Conservation (phyloP, 2,113 vertebrate species). For the Anguilla rostrata region DNA sequence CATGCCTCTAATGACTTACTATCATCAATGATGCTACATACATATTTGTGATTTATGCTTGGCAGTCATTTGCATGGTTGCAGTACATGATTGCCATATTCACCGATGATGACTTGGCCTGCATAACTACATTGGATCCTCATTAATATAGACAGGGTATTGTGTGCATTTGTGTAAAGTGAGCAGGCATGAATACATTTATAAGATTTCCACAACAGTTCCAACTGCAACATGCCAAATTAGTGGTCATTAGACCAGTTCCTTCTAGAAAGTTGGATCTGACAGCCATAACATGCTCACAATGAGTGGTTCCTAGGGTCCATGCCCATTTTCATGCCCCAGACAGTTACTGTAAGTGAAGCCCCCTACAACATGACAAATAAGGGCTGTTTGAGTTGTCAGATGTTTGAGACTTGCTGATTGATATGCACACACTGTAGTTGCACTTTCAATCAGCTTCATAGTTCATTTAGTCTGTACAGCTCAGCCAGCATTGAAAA, state of each 20-base stretch:
- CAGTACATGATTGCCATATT: neutral
- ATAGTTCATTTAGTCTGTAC: neutral
- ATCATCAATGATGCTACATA: no score
- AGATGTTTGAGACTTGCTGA: neutral
- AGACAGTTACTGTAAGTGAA: neutral
- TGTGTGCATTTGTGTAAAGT: neutral
- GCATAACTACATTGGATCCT: neutral
- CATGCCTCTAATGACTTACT: no score
- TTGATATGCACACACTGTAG: neutral
- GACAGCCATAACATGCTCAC: neutral
- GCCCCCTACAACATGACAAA: neutral
- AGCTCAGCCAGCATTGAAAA: neutral
- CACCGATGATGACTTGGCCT: neutral
- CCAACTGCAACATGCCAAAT: slow-evolving; percentile 3
- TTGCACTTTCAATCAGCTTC: neutral
- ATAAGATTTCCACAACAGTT: neutral
- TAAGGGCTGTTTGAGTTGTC: neutral
- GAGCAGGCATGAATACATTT: neutral
- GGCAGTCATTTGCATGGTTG: neutral
- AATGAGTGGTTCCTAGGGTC: neutral
- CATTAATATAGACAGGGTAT: neutral
- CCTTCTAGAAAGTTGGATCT: neutral
- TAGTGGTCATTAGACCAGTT: slow-evolving; percentile 9
- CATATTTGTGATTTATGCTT: neutral
- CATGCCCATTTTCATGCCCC: neutral